Percentiles rank a stretch among this genome's conserved stretches.
These are phyloP conservation scores for Dicycla oo DNA, from an alignment of 2,888 invertebrate genomes.

Conservation along the genomic window DNA sequence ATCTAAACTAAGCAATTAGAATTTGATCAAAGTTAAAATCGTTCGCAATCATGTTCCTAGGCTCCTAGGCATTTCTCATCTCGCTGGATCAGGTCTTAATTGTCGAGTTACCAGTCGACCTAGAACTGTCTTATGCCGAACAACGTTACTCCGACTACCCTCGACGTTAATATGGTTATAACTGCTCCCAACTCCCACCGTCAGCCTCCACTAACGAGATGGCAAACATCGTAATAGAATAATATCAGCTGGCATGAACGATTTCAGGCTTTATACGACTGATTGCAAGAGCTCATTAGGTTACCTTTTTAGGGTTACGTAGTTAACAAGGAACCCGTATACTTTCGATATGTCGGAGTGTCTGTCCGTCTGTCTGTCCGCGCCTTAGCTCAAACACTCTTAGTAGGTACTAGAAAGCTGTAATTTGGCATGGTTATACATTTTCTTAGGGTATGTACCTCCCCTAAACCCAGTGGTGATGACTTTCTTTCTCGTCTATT, in stretches of 20 bases:
- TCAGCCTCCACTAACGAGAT: constrained; percentile 13
- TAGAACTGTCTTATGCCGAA: neutral
- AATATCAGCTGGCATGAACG: neutral
- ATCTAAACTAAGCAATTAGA: neutral
- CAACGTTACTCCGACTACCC: neutral
- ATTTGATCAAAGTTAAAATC: neutral
- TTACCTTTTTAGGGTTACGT: too few species aligned
- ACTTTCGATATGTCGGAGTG: too few species aligned
- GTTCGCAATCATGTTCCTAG: neutral
- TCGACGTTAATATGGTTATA: constrained; percentile 27
- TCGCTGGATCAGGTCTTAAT: constrained; percentile 2
- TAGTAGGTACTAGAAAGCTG: too few species aligned
- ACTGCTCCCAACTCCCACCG: neutral
- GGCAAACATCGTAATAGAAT: constrained; percentile 16
- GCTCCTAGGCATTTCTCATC: constrained; percentile 17
- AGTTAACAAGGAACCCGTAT: too few species aligned
- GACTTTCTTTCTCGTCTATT: too few species aligned
- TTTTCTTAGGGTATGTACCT: too few species aligned
- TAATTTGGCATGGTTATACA: too few species aligned
- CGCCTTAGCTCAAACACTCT: too few species aligned
- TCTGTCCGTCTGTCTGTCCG: too few species aligned
- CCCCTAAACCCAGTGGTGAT: too few species aligned
- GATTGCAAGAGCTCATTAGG: neutral
- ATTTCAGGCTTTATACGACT: neutral
- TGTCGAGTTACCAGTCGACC: constrained; percentile 5